Conservation (phyloP, 2,888 invertebrate species). For the Cephonodes hylas region DNA sequence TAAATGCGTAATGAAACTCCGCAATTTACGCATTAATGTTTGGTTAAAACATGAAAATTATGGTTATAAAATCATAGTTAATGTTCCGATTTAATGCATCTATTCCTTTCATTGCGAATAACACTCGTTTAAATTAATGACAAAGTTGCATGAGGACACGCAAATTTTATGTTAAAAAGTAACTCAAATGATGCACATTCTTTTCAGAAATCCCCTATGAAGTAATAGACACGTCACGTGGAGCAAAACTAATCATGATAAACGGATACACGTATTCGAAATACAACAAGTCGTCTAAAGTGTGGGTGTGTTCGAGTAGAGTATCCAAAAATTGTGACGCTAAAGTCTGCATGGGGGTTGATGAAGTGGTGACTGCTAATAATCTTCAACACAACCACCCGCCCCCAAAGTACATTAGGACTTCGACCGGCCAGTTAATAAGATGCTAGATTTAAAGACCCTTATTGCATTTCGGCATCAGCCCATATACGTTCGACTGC, state of each 20-base stretch:
- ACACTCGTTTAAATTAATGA: no score
- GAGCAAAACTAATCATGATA: neutral
- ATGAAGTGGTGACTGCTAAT: slow-evolving; percentile 13
- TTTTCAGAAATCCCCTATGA: neutral
- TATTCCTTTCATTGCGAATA: no score
- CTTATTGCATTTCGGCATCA: no score
- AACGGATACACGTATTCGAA: slow-evolving; percentile 4
- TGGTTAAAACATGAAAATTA: no score
- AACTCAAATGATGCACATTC: neutral
- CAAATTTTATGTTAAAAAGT: no score
- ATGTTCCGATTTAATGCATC: no score
- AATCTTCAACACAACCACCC: slow-evolving; percentile 25
- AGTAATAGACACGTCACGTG: neutral
- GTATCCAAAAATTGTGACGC: neutral
- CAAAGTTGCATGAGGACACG: no score
- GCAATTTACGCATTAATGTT: no score
- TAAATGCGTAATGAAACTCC: no score
- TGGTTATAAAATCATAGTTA: no score
- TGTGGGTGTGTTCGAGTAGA: neutral
- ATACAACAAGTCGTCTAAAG: neutral
- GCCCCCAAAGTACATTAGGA: slow-evolving; percentile 26
- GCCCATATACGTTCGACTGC: no score
- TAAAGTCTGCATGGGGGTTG: neutral
- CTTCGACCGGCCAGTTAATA: slow-evolving; percentile 19
- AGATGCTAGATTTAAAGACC: slow-evolving; percentile 4